Evolutionary conservation across 2,113 vertebrate genomes (phyloP), one percentile per base, ranked within the genome.

Genomic region (Semnornis frantzii): DNA sequence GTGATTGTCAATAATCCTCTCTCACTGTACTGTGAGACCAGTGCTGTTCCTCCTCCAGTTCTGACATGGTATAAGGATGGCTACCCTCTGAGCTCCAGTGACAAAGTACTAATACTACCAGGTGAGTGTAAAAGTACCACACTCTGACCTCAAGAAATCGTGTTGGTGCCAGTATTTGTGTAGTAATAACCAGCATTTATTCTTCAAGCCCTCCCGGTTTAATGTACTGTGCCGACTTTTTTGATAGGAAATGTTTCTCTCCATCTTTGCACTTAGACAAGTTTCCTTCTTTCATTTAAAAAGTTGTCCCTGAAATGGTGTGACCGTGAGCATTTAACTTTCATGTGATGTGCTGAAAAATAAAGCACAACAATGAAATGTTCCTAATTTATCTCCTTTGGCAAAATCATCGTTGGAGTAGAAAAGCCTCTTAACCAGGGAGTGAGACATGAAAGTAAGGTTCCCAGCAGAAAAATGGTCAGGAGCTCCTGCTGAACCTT

Each of bases 51-150:
- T 6, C 98, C 99, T 37, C 99, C 99, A 0, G 98, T 98, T 4
- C 98, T 99, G 50, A 99, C 98, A 0, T 99, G 99, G 99, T 99
- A 98, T 96, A 99, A 99, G 95, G 98, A 99, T 54, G 98, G 98
- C 20, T 96, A 77, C 3, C 95, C 95, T 27, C 87, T 99, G 90
- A 97, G 96, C 44, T 99, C 99, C 7, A 99, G 92, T 75, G 98
- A 99, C 73, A 98, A 97, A 97, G 98, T 98, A 15, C 91, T 99
- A 39, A 97, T 99, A 95, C 91, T 99, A 68, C 99, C 99, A 96
- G 99, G 99, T 99, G 81, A 94, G 92, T 74, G 31, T 31, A 17
- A 31, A 31, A n/a, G 16, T 42, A 63, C 25, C 31, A 15, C 17
- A 10, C 34, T 15, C 33, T 82, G 65, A 50, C 39, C 58, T 70